Percentiles rank a stretch among this genome's conserved stretches.
Evolutionary conservation across 1,140 invertebrate species (phyloP).

Genomic region (Cyrtorhinus lividipennis): DNA sequence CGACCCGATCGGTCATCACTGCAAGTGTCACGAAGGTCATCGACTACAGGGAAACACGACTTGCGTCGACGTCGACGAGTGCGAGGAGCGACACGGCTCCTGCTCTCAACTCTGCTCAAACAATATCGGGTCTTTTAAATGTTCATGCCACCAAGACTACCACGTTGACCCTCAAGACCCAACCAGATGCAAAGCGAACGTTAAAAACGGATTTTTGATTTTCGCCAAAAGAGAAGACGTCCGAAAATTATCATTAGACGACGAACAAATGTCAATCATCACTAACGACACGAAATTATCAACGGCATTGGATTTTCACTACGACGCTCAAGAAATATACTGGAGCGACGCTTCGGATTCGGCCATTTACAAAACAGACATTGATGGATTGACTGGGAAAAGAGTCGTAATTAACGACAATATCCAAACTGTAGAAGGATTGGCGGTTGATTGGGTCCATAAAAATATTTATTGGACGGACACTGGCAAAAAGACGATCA

Average conservation of each 20-base stretch:
- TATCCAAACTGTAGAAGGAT: constrained; percentile 53
- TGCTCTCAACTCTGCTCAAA: constrained; percentile 88
- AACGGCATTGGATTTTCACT: constrained; percentile 77
- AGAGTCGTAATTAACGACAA: constrained; percentile 54
- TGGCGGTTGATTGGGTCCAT: constrained; percentile 95
- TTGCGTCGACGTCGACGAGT: constrained; percentile 89
- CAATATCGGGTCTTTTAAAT: constrained; percentile 77
- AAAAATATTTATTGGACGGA: constrained; percentile 94
- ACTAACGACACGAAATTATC: constrained; percentile 76
- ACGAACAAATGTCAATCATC: constrained; percentile 58
- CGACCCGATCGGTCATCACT: constrained; percentile 57
- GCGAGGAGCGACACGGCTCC: constrained; percentile 53
- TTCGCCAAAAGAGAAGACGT: constrained; percentile 76
- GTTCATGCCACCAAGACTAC: constrained; percentile 75
- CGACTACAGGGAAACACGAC: constrained; percentile 53
- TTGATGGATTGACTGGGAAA: constrained; percentile 69
- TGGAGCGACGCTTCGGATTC: constrained; percentile 88
- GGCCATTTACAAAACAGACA: constrained; percentile 71
- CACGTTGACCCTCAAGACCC: constrained; percentile 61
- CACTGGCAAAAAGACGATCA: constrained; percentile 75
- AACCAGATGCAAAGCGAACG: constrained; percentile 37
- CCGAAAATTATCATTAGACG: constrained; percentile 73
- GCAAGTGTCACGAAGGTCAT: constrained; percentile 61
- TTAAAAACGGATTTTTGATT: constrained; percentile 69
- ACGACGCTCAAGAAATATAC: constrained; percentile 79